phyloP scores from a whole-genome alignment of 2,888 invertebrate genomes.

The Thyatira batis region DNA sequence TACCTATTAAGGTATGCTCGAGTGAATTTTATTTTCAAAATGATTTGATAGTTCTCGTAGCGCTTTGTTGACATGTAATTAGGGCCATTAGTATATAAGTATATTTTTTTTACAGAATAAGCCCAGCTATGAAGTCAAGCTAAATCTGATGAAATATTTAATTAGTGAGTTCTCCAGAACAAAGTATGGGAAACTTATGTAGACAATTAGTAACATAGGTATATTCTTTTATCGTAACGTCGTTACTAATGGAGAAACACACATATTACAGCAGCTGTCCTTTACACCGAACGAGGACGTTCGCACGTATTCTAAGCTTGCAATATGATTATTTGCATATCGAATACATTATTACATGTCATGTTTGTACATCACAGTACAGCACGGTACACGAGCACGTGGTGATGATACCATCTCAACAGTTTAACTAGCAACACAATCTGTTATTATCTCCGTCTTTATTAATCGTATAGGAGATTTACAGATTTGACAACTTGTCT shows the following conservation, averaged over 20 bases:
- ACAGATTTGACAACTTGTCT: neutral
- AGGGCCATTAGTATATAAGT: no score
- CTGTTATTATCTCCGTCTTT: neutral
- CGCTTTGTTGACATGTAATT: no score
- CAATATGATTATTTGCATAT: slow-evolving; percentile 48
- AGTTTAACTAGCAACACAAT: neutral
- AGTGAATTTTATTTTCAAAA: no score
- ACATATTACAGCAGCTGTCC: slow-evolving; percentile 36
- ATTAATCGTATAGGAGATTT: slow-evolving; percentile 7
- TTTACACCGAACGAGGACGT: slow-evolving; percentile 57
- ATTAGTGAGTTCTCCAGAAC: no score
- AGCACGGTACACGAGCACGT: slow-evolving; percentile 18
- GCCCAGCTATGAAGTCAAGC: no score
- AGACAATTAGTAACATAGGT: no score
- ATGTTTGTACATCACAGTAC: slow-evolving; percentile 30
- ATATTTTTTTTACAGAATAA: no score
- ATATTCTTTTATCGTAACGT: slow-evolving; percentile 4
- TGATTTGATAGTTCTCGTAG: no score
- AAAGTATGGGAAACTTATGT: no score
- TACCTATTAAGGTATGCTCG: no score
- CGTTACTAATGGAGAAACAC: neutral
- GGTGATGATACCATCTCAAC: slow-evolving; percentile 11
- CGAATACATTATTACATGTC: slow-evolving; percentile 60
- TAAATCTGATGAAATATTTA: no score
- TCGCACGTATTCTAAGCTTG: slow-evolving; percentile 39